phyloP scores from a whole-genome alignment of 2,888 invertebrate species.

The Thereva nobilitata region DNA sequence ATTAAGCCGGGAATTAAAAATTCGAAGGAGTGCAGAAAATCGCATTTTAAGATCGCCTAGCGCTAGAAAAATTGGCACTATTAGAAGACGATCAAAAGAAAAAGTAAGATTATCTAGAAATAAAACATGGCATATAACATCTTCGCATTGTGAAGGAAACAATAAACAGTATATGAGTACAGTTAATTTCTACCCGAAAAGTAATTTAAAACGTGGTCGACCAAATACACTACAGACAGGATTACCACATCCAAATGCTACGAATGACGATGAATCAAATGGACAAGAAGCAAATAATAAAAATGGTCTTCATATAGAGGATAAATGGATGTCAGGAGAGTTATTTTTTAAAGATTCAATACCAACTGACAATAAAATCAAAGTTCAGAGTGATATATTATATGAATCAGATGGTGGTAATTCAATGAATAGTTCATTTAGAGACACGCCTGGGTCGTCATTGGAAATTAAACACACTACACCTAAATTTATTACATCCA shows the following conservation, averaged over 20 bases:
- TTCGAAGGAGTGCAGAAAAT: slow-evolving; percentile 69
- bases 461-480: slow-evolving; percentile 30
- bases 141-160: slow-evolving; percentile 35
- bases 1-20: slow-evolving; percentile 74
- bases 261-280: slow-evolving; percentile 25
- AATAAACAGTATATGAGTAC: slow-evolving; percentile 17
- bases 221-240: slow-evolving; percentile 60
- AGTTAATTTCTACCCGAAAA: slow-evolving; percentile 61
- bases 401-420: slow-evolving; percentile 2
- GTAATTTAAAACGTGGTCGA: slow-evolving; percentile 61
- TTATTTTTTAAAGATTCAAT: slow-evolving; percentile 50
- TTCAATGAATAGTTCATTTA: background rate
- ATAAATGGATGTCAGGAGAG: slow-evolving; percentile 58
- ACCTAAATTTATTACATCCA: slow-evolving; percentile 31
- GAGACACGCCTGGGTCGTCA: background rate
- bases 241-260: slow-evolving; percentile 45
- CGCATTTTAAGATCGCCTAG: slow-evolving; percentile 79
- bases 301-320: slow-evolving; percentile 42
- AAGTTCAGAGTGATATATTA: slow-evolving; percentile 3
- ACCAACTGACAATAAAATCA: background rate
- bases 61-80: slow-evolving; percentile 77
- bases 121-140: slow-evolving; percentile 67
- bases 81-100: slow-evolving; percentile 74
- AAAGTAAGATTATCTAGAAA: slow-evolving; percentile 62
- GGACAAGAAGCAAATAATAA: slow-evolving; percentile 12